These are phyloP conservation scores for Aleadryas rufinucha DNA, from an alignment of 2,113 vertebrate species.

Conservation along the genomic window DNA sequence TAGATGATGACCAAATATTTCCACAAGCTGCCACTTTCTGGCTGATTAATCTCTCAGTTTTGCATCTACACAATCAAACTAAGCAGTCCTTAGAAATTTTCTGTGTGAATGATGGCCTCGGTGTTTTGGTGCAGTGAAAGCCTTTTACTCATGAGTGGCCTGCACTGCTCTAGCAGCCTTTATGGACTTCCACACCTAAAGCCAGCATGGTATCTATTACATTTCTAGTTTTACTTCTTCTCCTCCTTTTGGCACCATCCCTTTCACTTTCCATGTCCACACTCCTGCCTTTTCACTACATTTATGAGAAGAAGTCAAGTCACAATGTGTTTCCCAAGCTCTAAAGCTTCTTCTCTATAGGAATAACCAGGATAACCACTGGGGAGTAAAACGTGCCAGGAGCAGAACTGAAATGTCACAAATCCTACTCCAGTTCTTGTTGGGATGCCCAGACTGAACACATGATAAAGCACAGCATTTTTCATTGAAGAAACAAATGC, in stretches of 20 bases:
- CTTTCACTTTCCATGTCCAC: too few species aligned
- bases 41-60: background rate
- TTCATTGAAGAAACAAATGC: background rate
- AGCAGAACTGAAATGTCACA: background rate
- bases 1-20: background rate
- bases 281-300: background rate
- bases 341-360: background rate
- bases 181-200: background rate
- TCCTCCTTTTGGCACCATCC: background rate
- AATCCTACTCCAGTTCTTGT: background rate
- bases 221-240: background rate
- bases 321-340: background rate
- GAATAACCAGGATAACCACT: background rate
- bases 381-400: background rate
- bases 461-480: background rate
- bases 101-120: background rate
- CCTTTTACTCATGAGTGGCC: background rate
- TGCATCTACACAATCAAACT: background rate
- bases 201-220: fast-evolving
- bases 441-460: background rate
- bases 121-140: background rate
- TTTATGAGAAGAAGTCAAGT: background rate
- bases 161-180: background rate
- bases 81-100: background rate
- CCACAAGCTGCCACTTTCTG: background rate